Evolutionary conservation across 2,113 vertebrate genomes (phyloP), one percentile per base, ranked within the genome.

Genomic region (Notarius lentiginosus): DNA sequence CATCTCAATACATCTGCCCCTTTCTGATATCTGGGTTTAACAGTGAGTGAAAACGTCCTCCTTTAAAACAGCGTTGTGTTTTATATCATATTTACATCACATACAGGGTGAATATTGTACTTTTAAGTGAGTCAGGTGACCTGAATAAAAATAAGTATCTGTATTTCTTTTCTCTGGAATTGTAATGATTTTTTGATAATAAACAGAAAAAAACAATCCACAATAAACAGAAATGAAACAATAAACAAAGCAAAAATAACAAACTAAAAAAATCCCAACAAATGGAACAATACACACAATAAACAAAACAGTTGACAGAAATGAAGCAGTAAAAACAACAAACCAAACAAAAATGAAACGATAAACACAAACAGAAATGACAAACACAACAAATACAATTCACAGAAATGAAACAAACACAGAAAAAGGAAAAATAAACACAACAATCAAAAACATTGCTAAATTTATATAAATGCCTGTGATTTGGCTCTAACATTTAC

Each of bases 1-100:
- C 34, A 85, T 73, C 70, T 85, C 72, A 70, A 72, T 10, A 77
- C 20, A 51, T 76, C 49, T 55, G 24, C 49, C 7, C 75, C 49
- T 15, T 76, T 76, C n/a, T 53, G 2, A 12, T n/a, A 53, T 10
- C 41, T 2, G 63, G 66, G 61, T 84, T 56, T 63, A 49, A 55
- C 7, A 83, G 11, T 60, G 63, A 61, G 7, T n/a, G n/a, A 51
- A 51, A 76, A 76, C n/a, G 0, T 7, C 34, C 8, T 41, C 27
- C 0, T 53, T 77, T 53, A 12, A 77, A 30, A 53, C 7, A 53
- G 73, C 7, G 1, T n/a, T 22, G 22, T 2, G 41, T 5, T 75
- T 75, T 49, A 15, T 14, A 15, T 10, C 11, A 14, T 0, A 11
- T 53, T n/a, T 15, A 7, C 41, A 20, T 55, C 5, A 7, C 22